A percentile compares a stretch with the other conserved stretches of the same genome.
Conservation (phyloP, 2,888 invertebrate species). For the Dynastes hyllus region DNA sequence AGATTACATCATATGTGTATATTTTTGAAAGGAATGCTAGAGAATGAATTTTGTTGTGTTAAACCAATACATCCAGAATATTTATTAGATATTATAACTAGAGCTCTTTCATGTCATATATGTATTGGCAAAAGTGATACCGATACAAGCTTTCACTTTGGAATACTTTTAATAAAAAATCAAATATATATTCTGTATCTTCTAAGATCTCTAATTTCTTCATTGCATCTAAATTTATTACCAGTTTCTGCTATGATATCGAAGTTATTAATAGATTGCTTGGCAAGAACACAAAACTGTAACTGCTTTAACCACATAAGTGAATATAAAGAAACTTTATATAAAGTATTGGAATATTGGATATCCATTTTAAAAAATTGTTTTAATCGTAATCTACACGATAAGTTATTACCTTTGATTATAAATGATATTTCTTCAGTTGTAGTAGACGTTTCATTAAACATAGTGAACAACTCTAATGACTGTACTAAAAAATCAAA, state of each 20-base stretch:
- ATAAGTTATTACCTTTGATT: conserved; percentile 23
- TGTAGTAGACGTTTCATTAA: conserved; percentile 16
- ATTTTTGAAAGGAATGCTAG: conserved; percentile 55
- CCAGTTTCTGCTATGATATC: conserved; percentile 54
- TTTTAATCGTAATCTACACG: conserved; percentile 11
- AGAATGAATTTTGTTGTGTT: conserved; percentile 34
- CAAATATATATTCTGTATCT: conserved; percentile 56
- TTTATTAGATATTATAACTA: conserved; percentile 28
- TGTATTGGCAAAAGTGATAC: conserved; percentile 24
- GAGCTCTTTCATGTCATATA: conserved; percentile 27
- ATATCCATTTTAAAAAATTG: conserved; percentile 21
- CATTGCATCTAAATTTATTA: conserved; percentile 55
- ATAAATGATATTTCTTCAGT: conserved; percentile 17
- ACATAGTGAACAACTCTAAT: background rate
- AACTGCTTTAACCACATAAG: conserved; percentile 31
- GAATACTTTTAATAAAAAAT: conserved; percentile 26
- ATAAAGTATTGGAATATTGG: conserved; percentile 24
- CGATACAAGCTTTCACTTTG: conserved; percentile 24
- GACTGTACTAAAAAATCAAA: conserved; percentile 4
- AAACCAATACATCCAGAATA: conserved; percentile 24
- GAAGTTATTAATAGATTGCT: conserved; percentile 56
- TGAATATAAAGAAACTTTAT: conserved; percentile 26
- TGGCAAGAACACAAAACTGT: conserved; percentile 50
- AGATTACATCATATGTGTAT: conserved; percentile 52
- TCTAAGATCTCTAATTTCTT: conserved; percentile 54